These are phyloP conservation scores for Drosophila pseudotakahashii DNA, from an alignment of 2,888 invertebrate genomes.

Conservation along the genomic window DNA sequence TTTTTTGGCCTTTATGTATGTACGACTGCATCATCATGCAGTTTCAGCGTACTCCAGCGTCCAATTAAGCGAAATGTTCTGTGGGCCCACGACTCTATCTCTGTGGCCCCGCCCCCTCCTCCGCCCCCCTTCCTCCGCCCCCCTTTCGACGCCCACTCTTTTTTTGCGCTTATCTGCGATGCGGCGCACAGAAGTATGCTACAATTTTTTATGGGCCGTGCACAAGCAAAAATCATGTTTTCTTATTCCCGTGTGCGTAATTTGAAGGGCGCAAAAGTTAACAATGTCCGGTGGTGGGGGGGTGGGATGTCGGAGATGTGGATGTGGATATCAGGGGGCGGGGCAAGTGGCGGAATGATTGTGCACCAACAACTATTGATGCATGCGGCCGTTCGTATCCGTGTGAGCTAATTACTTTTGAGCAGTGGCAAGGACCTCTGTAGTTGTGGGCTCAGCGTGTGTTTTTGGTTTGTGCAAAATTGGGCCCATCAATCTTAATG, in stretches of 20 bases:
- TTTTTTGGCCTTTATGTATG: conserved; percentile 38
- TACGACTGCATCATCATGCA: conserved; percentile 74
- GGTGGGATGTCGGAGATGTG: conserved; percentile 18
- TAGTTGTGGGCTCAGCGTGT: conserved; percentile 5
- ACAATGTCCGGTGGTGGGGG: conserved; percentile 55
- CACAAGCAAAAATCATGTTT: conserved; percentile 81
- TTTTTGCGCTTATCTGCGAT: conserved; percentile 47
- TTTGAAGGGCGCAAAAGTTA: conserved; percentile 71
- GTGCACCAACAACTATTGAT: conserved; percentile 63
- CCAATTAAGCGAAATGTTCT: conserved; percentile 76
- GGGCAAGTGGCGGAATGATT: conserved; percentile 21
- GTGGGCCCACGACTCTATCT: conserved; percentile 41
- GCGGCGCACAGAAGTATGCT: conserved; percentile 71
- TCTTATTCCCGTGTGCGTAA: conserved; percentile 79
- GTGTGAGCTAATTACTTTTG: conserved; percentile 70
- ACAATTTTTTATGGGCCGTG: conserved; percentile 78
- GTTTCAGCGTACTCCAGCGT: conserved; percentile 75
- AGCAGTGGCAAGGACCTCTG: conserved; percentile 35
- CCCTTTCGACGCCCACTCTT: background rate
- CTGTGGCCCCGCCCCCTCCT: conserved; percentile 4
- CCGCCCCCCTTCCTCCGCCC: no score
- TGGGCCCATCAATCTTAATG: conserved; percentile 76
- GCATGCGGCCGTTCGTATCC: conserved; percentile 33
- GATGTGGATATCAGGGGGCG: conserved; percentile 4
- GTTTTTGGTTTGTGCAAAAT: conserved; percentile 52